These are phyloP conservation scores for Paradoxurus hermaphroditus DNA, from an alignment of 2,113 vertebrate species.

Conservation along the genomic window DNA sequence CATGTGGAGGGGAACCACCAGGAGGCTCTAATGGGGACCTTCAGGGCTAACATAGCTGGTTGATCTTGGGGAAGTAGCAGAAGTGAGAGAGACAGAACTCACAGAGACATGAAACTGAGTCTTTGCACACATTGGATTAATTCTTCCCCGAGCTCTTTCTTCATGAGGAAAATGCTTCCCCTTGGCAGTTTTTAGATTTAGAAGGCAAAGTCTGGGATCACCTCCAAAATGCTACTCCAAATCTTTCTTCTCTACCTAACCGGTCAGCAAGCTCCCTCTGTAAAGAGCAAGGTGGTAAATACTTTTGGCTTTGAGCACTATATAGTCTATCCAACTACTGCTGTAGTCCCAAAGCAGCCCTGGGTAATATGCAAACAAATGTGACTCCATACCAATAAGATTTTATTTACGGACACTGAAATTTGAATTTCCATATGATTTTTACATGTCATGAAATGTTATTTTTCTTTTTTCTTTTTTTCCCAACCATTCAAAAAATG, in stretches of 20 bases:
- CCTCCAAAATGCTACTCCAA: constrained; percentile 63
- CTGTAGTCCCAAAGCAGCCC: too few relatives aligned
- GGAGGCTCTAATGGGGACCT: background rate
- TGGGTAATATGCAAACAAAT: background rate
- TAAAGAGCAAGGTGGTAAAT: background rate
- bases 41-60: background rate
- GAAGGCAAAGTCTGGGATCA: constrained; percentile 77
- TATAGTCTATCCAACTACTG: background rate
- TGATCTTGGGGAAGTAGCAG: background rate
- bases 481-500: background rate
- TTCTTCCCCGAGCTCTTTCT: constrained; percentile 73
- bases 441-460: background rate
- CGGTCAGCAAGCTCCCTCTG: background rate
- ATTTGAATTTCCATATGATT: background rate
- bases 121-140: background rate
- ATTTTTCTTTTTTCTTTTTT: background rate
- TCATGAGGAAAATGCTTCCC: constrained; percentile 69
- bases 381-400: background rate
- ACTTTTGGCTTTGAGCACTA: background rate
- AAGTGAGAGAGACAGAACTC: constrained; percentile 58
- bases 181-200: constrained; percentile 77
- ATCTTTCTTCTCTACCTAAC: background rate
- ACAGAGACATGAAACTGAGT: background rate
- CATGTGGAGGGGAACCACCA: rapidly evolving
- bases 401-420: background rate